phyloP scores from a whole-genome alignment of 2,888 invertebrate species.

The Nymphalis urticae region DNA sequence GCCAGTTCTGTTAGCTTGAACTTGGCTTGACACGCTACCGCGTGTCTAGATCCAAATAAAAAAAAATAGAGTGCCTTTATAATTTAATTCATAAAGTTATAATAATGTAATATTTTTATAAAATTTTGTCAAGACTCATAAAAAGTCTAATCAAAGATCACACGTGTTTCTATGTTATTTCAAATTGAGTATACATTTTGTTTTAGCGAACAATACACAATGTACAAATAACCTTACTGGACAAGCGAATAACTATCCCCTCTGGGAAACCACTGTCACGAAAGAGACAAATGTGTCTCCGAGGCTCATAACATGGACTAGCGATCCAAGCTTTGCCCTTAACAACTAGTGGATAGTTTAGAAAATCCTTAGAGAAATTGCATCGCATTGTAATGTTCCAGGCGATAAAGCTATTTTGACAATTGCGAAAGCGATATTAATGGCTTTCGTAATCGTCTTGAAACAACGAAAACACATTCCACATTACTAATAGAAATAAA shows the following conservation, averaged over 20 bases:
- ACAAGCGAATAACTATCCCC: conserved; percentile 9
- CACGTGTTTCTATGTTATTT: not conserved
- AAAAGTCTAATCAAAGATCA: not conserved
- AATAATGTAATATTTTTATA: too few species aligned
- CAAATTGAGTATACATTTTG: conserved; percentile 3
- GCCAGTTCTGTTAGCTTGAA: too few species aligned
- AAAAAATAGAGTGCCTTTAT: too few species aligned
- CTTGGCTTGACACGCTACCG: too few species aligned
- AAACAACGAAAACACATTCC: too few species aligned
- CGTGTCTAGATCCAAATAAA: too few species aligned
- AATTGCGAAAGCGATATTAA: not conserved
- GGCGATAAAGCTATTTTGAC: not conserved
- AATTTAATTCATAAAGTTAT: too few species aligned
- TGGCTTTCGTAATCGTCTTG: too few species aligned
- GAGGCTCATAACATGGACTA: not conserved
- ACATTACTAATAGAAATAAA: not conserved
- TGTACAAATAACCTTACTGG: conserved; percentile 5
- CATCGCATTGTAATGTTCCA: not conserved
- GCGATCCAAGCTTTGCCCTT: not conserved
- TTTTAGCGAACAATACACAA: not conserved
- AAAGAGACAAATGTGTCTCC: conserved; percentile 15
- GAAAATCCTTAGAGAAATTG: not conserved
- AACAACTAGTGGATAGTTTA: not conserved
- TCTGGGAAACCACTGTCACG: conserved; percentile 11
- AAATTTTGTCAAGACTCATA: too few species aligned